phyloP scores from a whole-genome alignment of 2,113 vertebrate genomes.

The Chrysemys picta region DNA sequence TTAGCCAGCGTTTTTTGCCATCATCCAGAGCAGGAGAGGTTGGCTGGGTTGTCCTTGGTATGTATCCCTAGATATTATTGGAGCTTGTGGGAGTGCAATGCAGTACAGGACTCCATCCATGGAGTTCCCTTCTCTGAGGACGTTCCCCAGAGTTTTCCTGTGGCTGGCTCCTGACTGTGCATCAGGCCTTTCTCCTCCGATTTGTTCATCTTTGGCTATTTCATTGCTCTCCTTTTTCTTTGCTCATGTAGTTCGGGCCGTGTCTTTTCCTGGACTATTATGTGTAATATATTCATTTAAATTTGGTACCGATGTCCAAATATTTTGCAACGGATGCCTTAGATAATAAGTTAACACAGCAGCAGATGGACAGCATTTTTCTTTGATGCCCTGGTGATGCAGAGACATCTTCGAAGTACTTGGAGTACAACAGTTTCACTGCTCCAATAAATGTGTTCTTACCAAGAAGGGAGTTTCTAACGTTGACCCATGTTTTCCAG shows the following conservation, averaged over 20 bases:
- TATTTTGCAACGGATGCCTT: background rate
- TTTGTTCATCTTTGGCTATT: background rate
- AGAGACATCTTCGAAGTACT: background rate
- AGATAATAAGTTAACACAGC: background rate
- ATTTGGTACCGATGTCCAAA: background rate
- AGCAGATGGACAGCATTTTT: background rate
- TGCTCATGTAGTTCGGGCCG: background rate
- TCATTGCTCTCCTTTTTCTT: background rate
- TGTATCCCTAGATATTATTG: background rate
- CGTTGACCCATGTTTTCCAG: background rate
- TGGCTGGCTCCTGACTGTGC: background rate
- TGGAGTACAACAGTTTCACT: accelerated
- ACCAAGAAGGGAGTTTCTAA: background rate
- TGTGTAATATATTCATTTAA: background rate
- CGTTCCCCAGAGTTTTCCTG: background rate
- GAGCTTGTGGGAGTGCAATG: background rate
- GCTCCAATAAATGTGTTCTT: background rate
- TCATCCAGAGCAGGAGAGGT: conserved; percentile 46
- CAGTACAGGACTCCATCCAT: background rate
- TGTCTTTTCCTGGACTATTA: background rate
- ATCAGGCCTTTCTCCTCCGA: background rate
- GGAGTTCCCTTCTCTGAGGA: background rate
- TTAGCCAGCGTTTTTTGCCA: conserved; percentile 30
- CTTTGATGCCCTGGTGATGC: background rate
- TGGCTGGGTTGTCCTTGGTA: background rate